These are phyloP conservation scores for Oophaga pumilio DNA, from an alignment of 2,113 vertebrate genomes.

Conservation along the genomic window DNA sequence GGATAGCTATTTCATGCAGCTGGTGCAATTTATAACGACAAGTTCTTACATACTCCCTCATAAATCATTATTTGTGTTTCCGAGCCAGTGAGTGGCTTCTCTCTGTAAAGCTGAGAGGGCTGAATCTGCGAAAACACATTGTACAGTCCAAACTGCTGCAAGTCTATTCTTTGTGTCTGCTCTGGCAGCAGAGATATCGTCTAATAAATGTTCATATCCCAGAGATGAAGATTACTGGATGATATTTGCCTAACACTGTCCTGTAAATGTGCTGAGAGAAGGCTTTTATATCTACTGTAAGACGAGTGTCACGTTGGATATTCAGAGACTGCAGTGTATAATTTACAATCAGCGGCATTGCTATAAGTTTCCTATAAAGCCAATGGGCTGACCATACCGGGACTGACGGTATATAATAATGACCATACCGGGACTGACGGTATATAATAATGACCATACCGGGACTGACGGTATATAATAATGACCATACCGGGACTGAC, in stretches of 20 bases:
- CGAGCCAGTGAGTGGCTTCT: neutral
- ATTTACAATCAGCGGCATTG: neutral
- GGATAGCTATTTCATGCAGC: neutral
- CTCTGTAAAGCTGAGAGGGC: neutral
- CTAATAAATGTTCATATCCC: conserved; percentile 21
- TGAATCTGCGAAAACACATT: conserved; percentile 20
- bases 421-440: too few species aligned
- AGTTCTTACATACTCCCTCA: conserved; percentile 1
- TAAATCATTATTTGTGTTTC: conserved; percentile 13
- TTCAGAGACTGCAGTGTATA: neutral
- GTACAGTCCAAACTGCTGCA: conserved; percentile 3
- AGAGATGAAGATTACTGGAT: neutral
- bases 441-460: too few species aligned
- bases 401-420: too few species aligned
- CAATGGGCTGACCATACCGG: too few species aligned
- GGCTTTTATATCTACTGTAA: neutral
- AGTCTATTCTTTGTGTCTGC: neutral
- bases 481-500: too few species aligned
- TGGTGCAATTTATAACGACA: neutral
- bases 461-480: too few species aligned
- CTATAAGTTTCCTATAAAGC: neutral
- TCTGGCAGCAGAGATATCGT: neutral
- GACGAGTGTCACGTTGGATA: neutral
- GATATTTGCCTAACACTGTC: neutral
- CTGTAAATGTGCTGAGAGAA: conserved; percentile 15